These are phyloP conservation scores for Trematomus bernacchii DNA, from an alignment of 2,797 vertebrate species.

Conservation along the genomic window DNA sequence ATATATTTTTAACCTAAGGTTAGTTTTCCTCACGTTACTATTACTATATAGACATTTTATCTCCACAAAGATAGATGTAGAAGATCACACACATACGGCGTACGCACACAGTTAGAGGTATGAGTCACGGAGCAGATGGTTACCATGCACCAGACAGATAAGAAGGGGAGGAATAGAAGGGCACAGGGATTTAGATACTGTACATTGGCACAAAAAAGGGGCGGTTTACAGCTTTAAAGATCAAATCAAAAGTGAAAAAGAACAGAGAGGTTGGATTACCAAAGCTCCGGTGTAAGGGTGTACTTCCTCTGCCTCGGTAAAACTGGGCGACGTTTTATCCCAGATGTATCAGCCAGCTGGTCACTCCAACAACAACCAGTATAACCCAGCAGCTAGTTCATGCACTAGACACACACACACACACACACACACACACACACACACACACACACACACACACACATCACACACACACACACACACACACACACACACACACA, in stretches of 20 bases:
- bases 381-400: slow-evolving; percentile 26
- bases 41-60: neutral
- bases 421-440: too few species aligned
- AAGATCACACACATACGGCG: neutral
- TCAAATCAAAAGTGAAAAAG: neutral
- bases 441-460: too few species aligned
- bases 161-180: neutral
- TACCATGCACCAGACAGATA: slow-evolving; percentile 6
- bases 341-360: slow-evolving; percentile 49
- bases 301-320: slow-evolving; percentile 12
- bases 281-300: neutral
- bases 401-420: too few species aligned
- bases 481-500: neutral
- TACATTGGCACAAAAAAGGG: neutral
- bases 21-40: neutral
- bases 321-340: slow-evolving; percentile 3
- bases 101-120: neutral
- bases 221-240: neutral
- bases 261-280: slow-evolving; percentile 13
- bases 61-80: neutral
- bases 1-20: neutral
- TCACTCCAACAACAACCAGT: slow-evolving; percentile 31
- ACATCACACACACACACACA: too few species aligned
- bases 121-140: slow-evolving; percentile 35
- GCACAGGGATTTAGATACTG: neutral